Percentiles rank a stretch among this genome's conserved stretches.
Evolutionary conservation across 64 coral and sea anemone species (phyloP).

Genomic region (Pocillopora verrucosa): DNA sequence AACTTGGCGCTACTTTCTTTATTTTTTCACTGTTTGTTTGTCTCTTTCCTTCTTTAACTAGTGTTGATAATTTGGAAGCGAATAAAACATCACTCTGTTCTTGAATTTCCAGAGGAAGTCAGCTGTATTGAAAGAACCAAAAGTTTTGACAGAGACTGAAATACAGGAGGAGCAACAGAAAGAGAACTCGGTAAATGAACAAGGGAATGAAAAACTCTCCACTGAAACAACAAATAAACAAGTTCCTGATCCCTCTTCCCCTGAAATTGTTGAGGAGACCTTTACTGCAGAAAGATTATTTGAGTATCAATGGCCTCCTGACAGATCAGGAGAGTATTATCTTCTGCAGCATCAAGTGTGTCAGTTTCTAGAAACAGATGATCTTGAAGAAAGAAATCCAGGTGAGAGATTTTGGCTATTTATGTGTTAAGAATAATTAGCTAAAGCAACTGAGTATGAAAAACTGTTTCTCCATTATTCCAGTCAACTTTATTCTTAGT

Average conservation of each 20-base stretch:
- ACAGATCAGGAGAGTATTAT: constrained; percentile 73
- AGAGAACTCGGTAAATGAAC: constrained; percentile 35
- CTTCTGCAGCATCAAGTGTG: constrained; percentile 59
- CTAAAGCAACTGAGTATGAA: no score
- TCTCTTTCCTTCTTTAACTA: no score
- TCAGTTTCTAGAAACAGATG: constrained; percentile 64
- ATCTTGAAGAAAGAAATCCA: constrained; percentile 68
- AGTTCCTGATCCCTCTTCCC: neutral
- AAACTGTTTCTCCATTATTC: no score
- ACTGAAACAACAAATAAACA: constrained; percentile 29
- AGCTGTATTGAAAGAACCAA: constrained; percentile 21
- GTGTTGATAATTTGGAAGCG: no score
- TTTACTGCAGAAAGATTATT: constrained; percentile 60
- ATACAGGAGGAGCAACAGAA: constrained; percentile 48
- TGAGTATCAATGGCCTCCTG: constrained; percentile 90
- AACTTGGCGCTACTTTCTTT: no score
- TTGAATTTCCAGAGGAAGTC: constrained; percentile 60
- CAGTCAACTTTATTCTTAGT: no score
- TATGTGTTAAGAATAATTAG: no score
- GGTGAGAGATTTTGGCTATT: constrained; percentile 8
- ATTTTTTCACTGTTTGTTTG: no score
- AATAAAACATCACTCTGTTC: neutral
- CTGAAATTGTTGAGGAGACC: neutral
- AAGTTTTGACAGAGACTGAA: constrained; percentile 32
- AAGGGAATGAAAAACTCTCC: constrained; percentile 9